Conservation (phyloP, 2,888 invertebrate genomes). For the Phengaris arion region DNA sequence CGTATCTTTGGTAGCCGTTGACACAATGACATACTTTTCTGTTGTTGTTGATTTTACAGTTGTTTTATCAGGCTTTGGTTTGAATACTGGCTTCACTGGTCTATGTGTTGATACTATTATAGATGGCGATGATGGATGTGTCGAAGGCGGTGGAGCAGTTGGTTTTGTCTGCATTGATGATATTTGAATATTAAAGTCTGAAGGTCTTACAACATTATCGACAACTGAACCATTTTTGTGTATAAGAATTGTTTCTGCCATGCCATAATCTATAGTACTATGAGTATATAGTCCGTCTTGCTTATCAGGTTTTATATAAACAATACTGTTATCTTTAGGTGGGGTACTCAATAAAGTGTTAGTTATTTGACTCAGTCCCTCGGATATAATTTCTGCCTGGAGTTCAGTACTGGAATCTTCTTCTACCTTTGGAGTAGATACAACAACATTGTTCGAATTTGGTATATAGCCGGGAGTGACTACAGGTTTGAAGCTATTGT, state of each 20-base stretch:
- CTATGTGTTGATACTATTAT: conserved; percentile 66
- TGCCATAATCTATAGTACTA: conserved; percentile 80
- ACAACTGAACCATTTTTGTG: conserved; percentile 79
- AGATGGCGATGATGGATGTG: conserved; percentile 53
- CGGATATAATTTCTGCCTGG: conserved; percentile 74
- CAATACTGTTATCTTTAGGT: conserved; percentile 64
- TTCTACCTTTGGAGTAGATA: conserved; percentile 52
- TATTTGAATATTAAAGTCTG: conserved; percentile 73
- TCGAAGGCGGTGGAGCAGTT: conserved; percentile 55
- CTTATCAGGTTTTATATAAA: conserved; percentile 59
- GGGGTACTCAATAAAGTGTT: conserved; percentile 70
- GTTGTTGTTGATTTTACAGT: conserved; percentile 54
- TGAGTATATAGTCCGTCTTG: conserved; percentile 65
- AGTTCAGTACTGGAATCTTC: conserved; percentile 58
- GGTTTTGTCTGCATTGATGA: conserved; percentile 75
- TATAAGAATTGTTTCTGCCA: conserved; percentile 82
- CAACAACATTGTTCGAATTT: conserved; percentile 45
- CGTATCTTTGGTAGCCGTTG: conserved; percentile 75
- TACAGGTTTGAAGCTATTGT: conserved; percentile 70
- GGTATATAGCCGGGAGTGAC: conserved; percentile 72
- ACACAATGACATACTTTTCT: conserved; percentile 78
- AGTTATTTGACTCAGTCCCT: conserved; percentile 79
- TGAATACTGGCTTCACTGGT: conserved; percentile 77
- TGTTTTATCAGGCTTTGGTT: conserved; percentile 67
- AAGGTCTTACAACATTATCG: conserved; percentile 70